Base-by-base conservation (phyloP, 2,888 invertebrate species). In the Eupeodes luniger region DNA sequence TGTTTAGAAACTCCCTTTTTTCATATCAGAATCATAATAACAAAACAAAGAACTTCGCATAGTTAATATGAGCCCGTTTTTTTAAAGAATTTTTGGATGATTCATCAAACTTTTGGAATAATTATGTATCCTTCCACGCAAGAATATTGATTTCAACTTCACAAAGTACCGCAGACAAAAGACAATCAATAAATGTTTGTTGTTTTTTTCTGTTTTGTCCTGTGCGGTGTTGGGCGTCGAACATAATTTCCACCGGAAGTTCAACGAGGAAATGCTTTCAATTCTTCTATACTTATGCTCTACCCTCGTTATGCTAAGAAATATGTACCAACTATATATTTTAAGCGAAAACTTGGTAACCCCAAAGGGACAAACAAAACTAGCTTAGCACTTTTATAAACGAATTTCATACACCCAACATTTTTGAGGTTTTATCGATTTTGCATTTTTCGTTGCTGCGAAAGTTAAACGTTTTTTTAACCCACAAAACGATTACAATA, bases 71-170 rank as follows among this genome's bases (percentile, higher is more conserved):
- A 67, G 40, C 40, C 44, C 49, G 14, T n/a, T 78, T 16, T 16
- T 49, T 6, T 10, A 14, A 66, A 12, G 7, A 51, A 16, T 5
- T 10, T 72, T 27, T 59, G 34, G 40, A 72, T 86, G 86, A 86
- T 79, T 86, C 82, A 86, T 70, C 14, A 7, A 40, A n/a, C 61
- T 19, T 66, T 67, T 47, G 16, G 7, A 10, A 62, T 59, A 27
- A 59, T 14, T 36, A 36, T 76, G 47, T 74, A 61, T 82, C 64
- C 69, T 79, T 82, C 12, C 6, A 51, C 49, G 7, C 47, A 64
- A 69, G 53, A 49, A 86, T 83, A 86, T 86, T 83, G 51, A 86
- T 83, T 70, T 70, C 64, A 44, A 64, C 40, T 67, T 72, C 49
- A 14, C 4, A 66, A 4, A 40, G 6, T 12, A 34, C 16, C 61